Base-by-base conservation (phyloP, 2,888 invertebrate genomes). In the Drosophila meridionalis region DNA sequence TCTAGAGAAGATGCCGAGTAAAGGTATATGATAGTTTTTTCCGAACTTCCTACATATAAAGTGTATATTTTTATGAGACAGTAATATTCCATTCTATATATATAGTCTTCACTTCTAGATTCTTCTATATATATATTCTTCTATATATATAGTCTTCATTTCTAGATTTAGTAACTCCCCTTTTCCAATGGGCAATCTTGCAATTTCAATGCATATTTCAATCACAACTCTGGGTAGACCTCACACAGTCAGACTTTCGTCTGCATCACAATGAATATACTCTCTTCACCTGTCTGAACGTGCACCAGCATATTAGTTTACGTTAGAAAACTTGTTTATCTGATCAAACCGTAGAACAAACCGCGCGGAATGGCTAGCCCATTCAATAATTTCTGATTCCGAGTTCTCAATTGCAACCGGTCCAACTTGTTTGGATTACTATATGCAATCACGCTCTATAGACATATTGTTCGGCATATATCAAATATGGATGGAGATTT, bases 361-460 rank as follows among this genome's bases (percentile, higher is more conserved):
- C 75, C 69, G 57, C 58, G 74, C 69, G 64, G 64, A 79, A 75
- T 74, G 58, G 65, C 50, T 74, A 60, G 65, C 53, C 63, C 76
- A 79, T 79, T 72, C 80, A 76, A 69, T 65, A 75, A 64, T 78
- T 56, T 59, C 38, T 50, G 40, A 64, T 57, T n/a, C 38, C 55
- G 14, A 64, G 42, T 50, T 63, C 68, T 55, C 84, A 73, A 69
- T 60, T 75, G 75, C 79, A 78, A 80, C 85, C 64, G 80, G 85
- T 85, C 58, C 50, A 73, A 85, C 85, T 40, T 40, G 85, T 81
- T 88, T 59, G 7, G 3, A 48, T 4, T 42, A 40, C 59, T 40
- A 38, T 40, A 14, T 45, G 52, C 62, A 74, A 55, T 48, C 32
- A 66, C 56, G 48, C 58, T 65, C 64, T 4, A 36, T 55, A 53